Percentiles rank a stretch among this genome's conserved stretches.
These are phyloP conservation scores for Leptatherina wallacei DNA, from an alignment of 2,797 vertebrate genomes.

Conservation along the genomic window DNA sequence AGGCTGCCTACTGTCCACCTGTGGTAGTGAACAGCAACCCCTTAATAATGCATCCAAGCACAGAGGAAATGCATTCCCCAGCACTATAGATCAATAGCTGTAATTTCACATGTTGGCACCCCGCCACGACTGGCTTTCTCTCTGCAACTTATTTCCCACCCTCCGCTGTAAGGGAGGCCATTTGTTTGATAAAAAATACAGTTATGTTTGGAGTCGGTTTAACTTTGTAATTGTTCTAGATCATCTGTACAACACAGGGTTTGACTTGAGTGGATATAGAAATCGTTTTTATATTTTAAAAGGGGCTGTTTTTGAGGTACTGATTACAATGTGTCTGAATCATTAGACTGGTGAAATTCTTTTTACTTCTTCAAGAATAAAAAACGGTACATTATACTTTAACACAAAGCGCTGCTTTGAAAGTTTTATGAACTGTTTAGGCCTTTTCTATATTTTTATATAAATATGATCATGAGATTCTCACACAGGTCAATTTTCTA, in stretches of 20 bases:
- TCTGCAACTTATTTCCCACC: constrained; percentile 28
- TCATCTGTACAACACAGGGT: background rate
- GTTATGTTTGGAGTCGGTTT: background rate
- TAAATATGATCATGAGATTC: background rate
- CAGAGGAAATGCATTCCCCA: constrained; percentile 58
- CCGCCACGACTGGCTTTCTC: constrained; percentile 33
- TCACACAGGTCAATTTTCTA: background rate
- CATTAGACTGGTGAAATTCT: background rate
- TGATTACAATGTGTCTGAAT: background rate
- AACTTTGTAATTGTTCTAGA: background rate
- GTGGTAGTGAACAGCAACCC: constrained; percentile 52
- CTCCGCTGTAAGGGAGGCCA: constrained; percentile 13
- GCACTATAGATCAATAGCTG: constrained; percentile 73
- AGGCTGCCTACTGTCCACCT: constrained; percentile 58
- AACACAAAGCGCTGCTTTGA: background rate
- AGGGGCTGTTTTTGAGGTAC: background rate
- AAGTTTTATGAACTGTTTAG: background rate
- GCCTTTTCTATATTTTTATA: background rate
- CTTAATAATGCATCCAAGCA: constrained; percentile 72
- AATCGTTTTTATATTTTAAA: background rate
- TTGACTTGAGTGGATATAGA: background rate
- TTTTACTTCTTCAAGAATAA: background rate
- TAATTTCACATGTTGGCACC: constrained; percentile 68
- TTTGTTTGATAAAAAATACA: constrained; percentile 2
- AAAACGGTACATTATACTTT: background rate